These are phyloP conservation scores for Periophthalmodon schlosseri DNA, from an alignment of 2,113 vertebrate genomes.

Conservation along the genomic window DNA sequence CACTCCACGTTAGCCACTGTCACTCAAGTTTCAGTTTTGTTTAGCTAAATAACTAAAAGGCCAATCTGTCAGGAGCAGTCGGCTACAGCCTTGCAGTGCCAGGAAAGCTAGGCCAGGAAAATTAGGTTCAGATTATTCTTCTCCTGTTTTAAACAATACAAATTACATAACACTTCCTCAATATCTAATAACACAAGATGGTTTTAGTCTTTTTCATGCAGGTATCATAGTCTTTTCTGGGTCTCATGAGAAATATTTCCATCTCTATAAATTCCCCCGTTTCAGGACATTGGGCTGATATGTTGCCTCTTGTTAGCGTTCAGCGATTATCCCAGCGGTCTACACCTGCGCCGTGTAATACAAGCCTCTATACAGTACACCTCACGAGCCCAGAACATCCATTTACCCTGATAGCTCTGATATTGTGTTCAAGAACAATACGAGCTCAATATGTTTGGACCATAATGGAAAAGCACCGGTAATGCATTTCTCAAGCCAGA, in stretches of 20 bases:
- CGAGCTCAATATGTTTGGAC: not conserved
- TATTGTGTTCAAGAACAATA: not conserved
- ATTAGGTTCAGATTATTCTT: too few species aligned
- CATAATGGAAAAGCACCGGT: too few species aligned
- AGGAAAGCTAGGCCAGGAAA: too few species aligned
- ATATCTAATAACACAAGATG: not conserved
- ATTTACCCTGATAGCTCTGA: not conserved
- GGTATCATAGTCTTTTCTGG: not conserved
- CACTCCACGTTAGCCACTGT: too few species aligned
- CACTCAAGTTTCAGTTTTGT: too few species aligned
- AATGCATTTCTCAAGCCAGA: too few species aligned
- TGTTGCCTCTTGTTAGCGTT: not conserved
- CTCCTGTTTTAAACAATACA: too few species aligned
- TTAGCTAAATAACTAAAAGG: too few species aligned
- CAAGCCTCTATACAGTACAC: not conserved
- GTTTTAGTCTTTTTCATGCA: not conserved
- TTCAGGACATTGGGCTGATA: not conserved
- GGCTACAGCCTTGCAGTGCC: too few species aligned
- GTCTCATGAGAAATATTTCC: not conserved
- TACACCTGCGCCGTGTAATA: not conserved
- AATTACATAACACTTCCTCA: too few species aligned
- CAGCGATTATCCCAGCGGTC: not conserved
- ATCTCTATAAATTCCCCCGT: not conserved
- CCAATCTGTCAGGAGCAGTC: too few species aligned
- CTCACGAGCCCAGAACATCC: not conserved